Conservation (phyloP, 1,140 invertebrate species). For the Calephelis nemesis region DNA sequence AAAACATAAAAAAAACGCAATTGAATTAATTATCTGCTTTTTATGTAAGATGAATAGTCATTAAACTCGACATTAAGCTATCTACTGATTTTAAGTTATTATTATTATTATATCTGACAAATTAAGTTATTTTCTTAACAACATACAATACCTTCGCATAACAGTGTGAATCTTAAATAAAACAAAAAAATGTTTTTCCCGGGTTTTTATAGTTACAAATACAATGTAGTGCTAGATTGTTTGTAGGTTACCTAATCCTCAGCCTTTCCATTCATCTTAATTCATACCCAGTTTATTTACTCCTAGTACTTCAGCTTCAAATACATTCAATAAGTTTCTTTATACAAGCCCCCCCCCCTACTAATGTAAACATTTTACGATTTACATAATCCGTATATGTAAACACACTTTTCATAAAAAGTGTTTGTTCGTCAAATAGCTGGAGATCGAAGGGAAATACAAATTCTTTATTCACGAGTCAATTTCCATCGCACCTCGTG, state of each 20-base stretch:
- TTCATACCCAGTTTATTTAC: background rate
- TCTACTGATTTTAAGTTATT: no score
- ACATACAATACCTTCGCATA: no score
- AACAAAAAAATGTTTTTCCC: no score
- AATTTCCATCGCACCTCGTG: constrained; percentile 6
- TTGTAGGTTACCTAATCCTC: background rate
- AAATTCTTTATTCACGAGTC: constrained; percentile 10
- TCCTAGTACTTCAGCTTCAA: background rate
- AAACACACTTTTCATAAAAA: constrained; percentile 10
- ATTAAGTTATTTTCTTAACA: no score
- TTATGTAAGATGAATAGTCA: no score
- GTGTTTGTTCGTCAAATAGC: constrained; percentile 14
- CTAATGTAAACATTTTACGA: constrained; percentile 13
- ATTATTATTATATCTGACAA: no score
- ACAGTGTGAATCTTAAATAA: no score
- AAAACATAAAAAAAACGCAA: no score
- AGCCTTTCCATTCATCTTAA: background rate
- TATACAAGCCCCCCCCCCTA: background rate
- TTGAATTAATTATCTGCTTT: no score
- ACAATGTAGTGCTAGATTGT: no score
- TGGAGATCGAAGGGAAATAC: constrained; percentile 7
- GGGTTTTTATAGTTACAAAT: no score
- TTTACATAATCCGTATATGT: constrained; percentile 12
- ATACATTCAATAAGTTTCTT: background rate
- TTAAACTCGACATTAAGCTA: no score